Evolutionary conservation across 2,888 invertebrate species (phyloP).

Genomic region (Athetis lepigone): DNA sequence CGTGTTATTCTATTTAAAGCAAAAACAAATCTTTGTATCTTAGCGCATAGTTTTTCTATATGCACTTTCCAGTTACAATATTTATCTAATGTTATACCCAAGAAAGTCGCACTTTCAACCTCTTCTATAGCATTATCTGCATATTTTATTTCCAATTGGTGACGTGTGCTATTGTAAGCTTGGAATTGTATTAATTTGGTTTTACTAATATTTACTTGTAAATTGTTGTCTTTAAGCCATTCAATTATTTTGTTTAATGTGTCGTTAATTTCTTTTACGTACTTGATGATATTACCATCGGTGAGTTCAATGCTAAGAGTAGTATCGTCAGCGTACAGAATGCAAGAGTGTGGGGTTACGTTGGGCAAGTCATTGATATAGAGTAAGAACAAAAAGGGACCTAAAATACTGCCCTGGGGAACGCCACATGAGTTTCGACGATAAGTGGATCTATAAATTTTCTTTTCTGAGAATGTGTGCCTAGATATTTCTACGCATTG

Average conservation of each 20-base stretch:
- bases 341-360: slow-evolving; percentile 5
- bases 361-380: no score
- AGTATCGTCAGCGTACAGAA: slow-evolving; percentile 6
- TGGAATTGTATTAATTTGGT: slow-evolving; percentile 12
- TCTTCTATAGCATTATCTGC: slow-evolving; percentile 16
- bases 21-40: slow-evolving; percentile 35
- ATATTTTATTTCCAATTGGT: slow-evolving; percentile 9
- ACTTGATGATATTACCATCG: neutral
- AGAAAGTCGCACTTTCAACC: no score
- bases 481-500: slow-evolving; percentile 4
- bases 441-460: neutral
- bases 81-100: no score
- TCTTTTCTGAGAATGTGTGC: neutral
- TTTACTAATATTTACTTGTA: slow-evolving; percentile 10
- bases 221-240: slow-evolving; percentile 9
- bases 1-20: slow-evolving; percentile 23
- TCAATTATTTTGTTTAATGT: slow-evolving; percentile 10
- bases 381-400: neutral
- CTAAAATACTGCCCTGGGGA: slow-evolving; percentile 7
- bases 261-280: slow-evolving; percentile 8
- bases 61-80: slow-evolving; percentile 37
- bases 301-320: slow-evolving; percentile 12
- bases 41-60: slow-evolving; percentile 34
- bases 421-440: slow-evolving; percentile 3
- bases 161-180: slow-evolving; percentile 4